These are phyloP conservation scores for Diadumene lineata DNA, from an alignment of 92 coral and sea anemone species.

Conservation along the genomic window DNA sequence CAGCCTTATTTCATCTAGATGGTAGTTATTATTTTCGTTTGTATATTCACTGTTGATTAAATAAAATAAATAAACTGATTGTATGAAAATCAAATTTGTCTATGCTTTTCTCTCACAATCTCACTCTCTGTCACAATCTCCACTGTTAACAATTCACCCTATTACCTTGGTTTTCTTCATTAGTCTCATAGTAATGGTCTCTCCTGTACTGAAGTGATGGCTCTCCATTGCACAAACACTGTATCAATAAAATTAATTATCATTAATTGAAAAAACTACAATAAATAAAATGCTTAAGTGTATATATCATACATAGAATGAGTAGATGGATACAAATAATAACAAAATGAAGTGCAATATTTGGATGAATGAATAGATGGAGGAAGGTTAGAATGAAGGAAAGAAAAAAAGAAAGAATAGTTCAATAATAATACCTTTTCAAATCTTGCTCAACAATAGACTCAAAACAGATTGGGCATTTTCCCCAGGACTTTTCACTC, in stretches of 20 bases:
- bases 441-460: constrained; percentile 79
- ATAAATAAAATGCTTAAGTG: background rate
- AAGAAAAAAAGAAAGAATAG: background rate
- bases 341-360: too few relatives aligned
- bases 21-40: background rate
- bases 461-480: constrained; percentile 95
- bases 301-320: background rate
- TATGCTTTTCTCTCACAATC: too few relatives aligned
- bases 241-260: constrained; percentile 2
- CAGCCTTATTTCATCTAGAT: too few relatives aligned
- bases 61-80: too few relatives aligned
- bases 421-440: constrained; percentile 74
- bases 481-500: constrained; percentile 91
- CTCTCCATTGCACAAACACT: constrained; percentile 97
- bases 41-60: background rate
- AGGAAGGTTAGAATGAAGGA: background rate
- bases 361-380: background rate
- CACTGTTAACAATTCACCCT: too few relatives aligned
- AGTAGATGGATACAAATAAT: too few relatives aligned
- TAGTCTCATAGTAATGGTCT: constrained; percentile 85
- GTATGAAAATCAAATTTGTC: too few relatives aligned
- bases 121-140: too few relatives aligned
- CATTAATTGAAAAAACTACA: background rate
- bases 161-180: constrained; percentile 92
- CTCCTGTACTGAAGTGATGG: constrained; percentile 69